Conservation (phyloP, 2,797 vertebrate genomes). For the Acestrorhynchus altus region DNA sequence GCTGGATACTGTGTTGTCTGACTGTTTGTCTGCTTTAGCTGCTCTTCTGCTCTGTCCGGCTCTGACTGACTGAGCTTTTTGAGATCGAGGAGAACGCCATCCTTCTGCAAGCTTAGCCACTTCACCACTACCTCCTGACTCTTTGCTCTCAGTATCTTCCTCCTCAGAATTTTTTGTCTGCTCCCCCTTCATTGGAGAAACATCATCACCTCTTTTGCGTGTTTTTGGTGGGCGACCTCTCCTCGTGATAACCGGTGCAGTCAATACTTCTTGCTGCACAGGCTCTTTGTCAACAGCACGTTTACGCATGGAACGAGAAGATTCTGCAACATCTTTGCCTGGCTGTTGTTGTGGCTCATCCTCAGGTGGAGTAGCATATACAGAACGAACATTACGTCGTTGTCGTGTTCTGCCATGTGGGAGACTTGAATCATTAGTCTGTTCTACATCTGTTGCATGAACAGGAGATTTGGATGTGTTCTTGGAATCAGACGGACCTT, state of each 20-base stretch:
- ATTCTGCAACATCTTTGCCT: constrained; percentile 84
- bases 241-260: constrained; percentile 73
- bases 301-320: constrained; percentile 89
- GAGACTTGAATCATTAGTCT: constrained; percentile 83
- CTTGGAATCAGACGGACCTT: constrained; percentile 80
- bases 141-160: constrained; percentile 83
- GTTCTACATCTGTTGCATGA: constrained; percentile 83
- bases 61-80: constrained; percentile 80
- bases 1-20: constrained; percentile 58
- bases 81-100: constrained; percentile 90
- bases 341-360: constrained; percentile 80
- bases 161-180: constrained; percentile 75
- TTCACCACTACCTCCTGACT: constrained; percentile 73
- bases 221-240: constrained; percentile 85
- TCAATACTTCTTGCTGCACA: constrained; percentile 76
- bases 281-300: constrained; percentile 86
- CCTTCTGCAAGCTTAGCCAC: constrained; percentile 83
- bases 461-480: constrained; percentile 87
- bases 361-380: constrained; percentile 91
- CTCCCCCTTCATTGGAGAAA: constrained; percentile 82
- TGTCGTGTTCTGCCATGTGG: constrained; percentile 86
- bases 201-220: constrained; percentile 83
- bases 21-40: constrained; percentile 79
- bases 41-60: constrained; percentile 81
- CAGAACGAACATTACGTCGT: constrained; percentile 92